phyloP scores from a whole-genome alignment of 2,797 vertebrate species.

The Mus caroli region DNA sequence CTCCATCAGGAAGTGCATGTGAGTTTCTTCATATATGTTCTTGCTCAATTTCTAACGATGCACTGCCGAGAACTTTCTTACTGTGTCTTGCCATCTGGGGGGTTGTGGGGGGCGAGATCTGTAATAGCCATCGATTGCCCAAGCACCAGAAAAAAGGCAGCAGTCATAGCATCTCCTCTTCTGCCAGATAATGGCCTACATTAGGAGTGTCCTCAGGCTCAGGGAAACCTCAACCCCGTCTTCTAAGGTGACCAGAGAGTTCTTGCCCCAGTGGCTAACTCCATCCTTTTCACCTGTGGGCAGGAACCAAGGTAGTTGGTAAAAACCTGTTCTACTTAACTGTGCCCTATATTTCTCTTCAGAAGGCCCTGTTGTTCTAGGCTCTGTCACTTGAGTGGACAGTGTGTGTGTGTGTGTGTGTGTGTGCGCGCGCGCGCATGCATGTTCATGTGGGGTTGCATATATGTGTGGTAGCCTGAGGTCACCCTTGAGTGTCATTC shows the following conservation, averaged over 20 bases:
- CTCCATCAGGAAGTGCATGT: not conserved
- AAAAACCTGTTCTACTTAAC: slow-evolving; percentile 8
- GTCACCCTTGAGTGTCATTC: not conserved
- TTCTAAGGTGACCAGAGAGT: not conserved
- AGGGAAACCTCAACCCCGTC: not conserved
- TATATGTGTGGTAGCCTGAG: not conserved
- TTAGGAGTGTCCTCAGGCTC: not conserved
- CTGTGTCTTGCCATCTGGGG: not conserved
- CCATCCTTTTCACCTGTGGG: not conserved
- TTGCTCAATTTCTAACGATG: not conserved
- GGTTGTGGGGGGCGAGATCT: not conserved
- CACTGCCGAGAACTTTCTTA: not conserved
- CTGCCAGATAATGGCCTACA: not conserved
- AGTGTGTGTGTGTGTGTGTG: not conserved
- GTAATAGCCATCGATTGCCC: not conserved
- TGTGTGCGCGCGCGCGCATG: not conserved
- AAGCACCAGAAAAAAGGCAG: not conserved
- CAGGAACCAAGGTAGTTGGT: not conserved
- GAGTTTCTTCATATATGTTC: not conserved
- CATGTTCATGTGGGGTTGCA: not conserved
- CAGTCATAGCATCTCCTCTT: not conserved
- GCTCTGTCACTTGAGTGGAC: not conserved
- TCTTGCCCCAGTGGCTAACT: not conserved
- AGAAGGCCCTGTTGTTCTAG: not conserved
- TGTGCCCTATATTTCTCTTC: slow-evolving; percentile 17